A percentile compares a stretch with the other conserved stretches of the same genome.
phyloP scores from a whole-genome alignment of 2,888 invertebrate species.

The Amiota mariae region DNA sequence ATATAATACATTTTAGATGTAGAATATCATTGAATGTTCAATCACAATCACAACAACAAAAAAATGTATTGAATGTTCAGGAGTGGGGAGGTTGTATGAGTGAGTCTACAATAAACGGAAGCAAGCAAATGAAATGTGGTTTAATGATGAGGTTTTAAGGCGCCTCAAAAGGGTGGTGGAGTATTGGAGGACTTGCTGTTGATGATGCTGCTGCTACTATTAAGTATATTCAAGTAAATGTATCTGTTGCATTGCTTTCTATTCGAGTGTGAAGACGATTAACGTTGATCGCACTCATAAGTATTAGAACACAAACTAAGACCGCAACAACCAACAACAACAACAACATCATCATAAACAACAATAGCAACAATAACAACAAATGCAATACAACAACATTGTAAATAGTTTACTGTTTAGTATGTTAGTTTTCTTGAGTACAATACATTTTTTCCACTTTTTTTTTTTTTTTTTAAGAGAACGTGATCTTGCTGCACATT shows the following conservation, averaged over 20 bases:
- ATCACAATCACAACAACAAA: not conserved
- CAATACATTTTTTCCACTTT: constrained; percentile 10
- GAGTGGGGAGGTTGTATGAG: not conserved
- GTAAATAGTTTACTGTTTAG: constrained; percentile 50
- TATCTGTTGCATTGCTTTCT: constrained; percentile 4
- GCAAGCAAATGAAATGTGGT: not conserved
- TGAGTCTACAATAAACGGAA: constrained; percentile 2
- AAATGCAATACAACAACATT: constrained; percentile 22
- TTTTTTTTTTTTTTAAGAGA: not conserved
- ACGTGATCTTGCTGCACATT: too few species aligned
- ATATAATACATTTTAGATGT: not conserved
- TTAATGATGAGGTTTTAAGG: not conserved
- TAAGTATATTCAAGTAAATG: not conserved
- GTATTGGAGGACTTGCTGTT: not conserved
- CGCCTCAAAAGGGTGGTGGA: not conserved
- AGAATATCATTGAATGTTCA: not conserved
- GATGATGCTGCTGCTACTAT: too few species aligned
- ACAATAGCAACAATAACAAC: constrained; percentile 28
- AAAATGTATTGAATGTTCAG: not conserved
- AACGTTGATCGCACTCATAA: not conserved
- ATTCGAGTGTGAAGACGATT: constrained; percentile 7
- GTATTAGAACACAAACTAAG: constrained; percentile 6
- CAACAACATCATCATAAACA: constrained; percentile 34
- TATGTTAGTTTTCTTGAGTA: constrained; percentile 46
- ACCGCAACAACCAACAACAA: constrained; percentile 49